A percentile compares a stretch with the other conserved stretches of the same genome.
phyloP scores from a whole-genome alignment of 2,797 vertebrate genomes.

The Cichlasoma orientale region DNA sequence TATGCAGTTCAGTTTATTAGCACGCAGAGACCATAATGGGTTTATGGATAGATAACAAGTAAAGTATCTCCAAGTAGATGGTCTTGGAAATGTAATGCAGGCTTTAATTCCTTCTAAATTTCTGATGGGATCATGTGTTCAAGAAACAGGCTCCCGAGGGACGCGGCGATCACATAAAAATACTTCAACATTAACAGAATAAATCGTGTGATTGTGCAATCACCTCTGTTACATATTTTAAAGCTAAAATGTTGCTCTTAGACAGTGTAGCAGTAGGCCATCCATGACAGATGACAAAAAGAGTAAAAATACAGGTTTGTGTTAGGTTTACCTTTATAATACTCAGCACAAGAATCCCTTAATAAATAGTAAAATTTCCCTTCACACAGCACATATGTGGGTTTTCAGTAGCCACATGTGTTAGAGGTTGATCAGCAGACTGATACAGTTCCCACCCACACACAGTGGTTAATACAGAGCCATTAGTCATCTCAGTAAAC shows the following conservation, averaged over 20 bases:
- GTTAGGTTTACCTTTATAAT: not conserved
- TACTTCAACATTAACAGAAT: not conserved
- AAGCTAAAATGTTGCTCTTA: not conserved
- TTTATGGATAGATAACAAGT: not conserved
- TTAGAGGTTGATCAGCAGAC: conserved; percentile 52
- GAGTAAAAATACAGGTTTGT: no score
- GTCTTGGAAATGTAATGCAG: not conserved
- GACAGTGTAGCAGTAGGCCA: not conserved
- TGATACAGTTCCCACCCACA: conserved; percentile 49
- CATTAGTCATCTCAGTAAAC: conserved; percentile 31
- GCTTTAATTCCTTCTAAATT: not conserved
- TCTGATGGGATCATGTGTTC: no score
- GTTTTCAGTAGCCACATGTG: conserved; percentile 37
- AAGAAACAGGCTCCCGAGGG: accelerated
- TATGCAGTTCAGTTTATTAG: not conserved
- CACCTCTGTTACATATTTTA: not conserved
- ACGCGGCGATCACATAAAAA: not conserved
- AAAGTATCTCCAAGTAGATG: not conserved
- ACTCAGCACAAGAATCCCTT: not conserved
- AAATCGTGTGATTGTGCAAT: not conserved
- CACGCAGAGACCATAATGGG: not conserved
- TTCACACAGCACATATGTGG: not conserved
- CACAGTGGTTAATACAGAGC: conserved; percentile 20
- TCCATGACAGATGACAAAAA: not conserved
- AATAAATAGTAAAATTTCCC: not conserved